phyloP scores from a whole-genome alignment of 2,113 vertebrate genomes.

The Cichladusa arquata region DNA sequence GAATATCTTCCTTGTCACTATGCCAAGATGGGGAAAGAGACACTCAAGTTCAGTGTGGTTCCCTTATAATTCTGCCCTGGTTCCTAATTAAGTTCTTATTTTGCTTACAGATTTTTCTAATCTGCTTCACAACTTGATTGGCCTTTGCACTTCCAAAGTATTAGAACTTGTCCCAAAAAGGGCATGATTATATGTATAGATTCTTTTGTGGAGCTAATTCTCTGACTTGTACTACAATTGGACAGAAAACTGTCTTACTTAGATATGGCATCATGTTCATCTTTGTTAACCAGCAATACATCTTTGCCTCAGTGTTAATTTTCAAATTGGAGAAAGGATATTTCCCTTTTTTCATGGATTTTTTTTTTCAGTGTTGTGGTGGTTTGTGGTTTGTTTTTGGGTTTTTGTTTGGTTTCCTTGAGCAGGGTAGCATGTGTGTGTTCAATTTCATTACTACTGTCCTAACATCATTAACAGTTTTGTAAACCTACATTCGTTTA shows the following conservation, averaged over 20 bases:
- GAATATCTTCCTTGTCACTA: not conserved
- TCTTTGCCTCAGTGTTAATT: not conserved
- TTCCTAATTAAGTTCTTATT: not conserved
- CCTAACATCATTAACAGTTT: not conserved
- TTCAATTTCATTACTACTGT: not conserved
- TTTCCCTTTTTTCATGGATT: not conserved
- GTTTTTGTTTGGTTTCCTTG: not conserved
- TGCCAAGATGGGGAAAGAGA: not conserved
- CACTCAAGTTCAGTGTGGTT: not conserved
- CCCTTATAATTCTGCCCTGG: not conserved
- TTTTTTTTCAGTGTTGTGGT: not conserved
- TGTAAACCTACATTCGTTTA: not conserved
- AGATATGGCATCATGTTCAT: not conserved
- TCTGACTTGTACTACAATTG: not conserved
- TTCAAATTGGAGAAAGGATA: not conserved
- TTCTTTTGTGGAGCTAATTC: not conserved
- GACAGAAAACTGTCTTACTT: not conserved
- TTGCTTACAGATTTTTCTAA: not conserved
- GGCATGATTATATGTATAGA: not conserved
- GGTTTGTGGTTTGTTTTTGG: not conserved
- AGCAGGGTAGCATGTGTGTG: fast-evolving
- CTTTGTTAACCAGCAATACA: not conserved
- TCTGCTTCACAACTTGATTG: not conserved
- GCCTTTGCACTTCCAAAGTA: not conserved
- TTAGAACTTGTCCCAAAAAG: not conserved